A percentile compares a stretch with the other conserved stretches of the same genome.
Conservation (phyloP, 2,113 vertebrate genomes). For the Calidris pugnax region DNA sequence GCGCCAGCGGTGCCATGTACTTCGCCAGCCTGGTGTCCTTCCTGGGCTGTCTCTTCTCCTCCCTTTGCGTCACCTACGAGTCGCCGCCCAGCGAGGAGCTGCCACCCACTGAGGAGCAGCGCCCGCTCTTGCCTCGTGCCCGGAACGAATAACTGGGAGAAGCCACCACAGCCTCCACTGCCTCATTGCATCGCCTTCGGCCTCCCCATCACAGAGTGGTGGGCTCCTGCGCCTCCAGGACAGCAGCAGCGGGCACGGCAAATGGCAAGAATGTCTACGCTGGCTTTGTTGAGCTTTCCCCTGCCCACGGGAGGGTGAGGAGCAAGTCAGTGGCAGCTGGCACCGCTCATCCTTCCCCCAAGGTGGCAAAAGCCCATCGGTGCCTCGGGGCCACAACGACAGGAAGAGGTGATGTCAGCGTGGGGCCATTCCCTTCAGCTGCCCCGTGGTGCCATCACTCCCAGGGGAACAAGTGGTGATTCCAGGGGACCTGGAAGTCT, state of each 20-base stretch:
- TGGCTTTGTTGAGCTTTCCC: background rate
- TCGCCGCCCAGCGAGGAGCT: conserved; percentile 82
- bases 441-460: rapidly evolving
- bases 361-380: background rate
- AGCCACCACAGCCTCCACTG: background rate
- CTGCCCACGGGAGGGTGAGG: background rate
- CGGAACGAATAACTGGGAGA: conserved; percentile 43
- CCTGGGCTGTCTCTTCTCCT: conserved; percentile 93
- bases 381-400: background rate
- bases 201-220: rapidly evolving
- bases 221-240: rapidly evolving
- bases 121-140: conserved; percentile 83
- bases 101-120: conserved; percentile 78
- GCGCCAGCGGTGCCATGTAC: conserved; percentile 95
- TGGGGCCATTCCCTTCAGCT: background rate
- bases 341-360: background rate
- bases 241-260: background rate
- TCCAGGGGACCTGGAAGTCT: background rate
- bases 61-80: conserved; percentile 91
- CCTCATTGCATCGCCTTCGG: background rate
- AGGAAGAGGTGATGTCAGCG: background rate
- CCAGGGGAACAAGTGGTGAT: rapidly evolving
- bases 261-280: background rate
- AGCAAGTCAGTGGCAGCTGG: background rate
- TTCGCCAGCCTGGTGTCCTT: conserved; percentile 94